Conservation (phyloP, 2,113 vertebrate species). For the Scolopax mira region DNA sequence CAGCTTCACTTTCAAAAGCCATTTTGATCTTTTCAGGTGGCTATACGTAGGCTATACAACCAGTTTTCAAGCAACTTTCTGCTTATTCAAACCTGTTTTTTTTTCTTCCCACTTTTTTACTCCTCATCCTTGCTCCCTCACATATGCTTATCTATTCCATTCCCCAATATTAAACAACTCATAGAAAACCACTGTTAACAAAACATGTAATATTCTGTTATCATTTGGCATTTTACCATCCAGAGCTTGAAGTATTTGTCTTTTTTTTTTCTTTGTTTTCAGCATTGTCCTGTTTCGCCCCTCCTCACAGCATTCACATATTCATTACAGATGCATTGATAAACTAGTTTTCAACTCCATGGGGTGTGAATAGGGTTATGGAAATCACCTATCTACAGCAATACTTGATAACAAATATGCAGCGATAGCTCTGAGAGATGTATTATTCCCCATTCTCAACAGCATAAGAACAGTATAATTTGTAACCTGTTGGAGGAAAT, state of each 20-base stretch:
- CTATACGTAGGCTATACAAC: not conserved
- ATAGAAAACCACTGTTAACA: slow-evolving; percentile 18
- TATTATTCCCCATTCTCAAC: slow-evolving; percentile 10
- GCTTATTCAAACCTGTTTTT: not conserved
- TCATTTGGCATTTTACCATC: slow-evolving; percentile 31
- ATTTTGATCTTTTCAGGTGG: slow-evolving; percentile 6
- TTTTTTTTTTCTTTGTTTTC: slow-evolving; percentile 34
- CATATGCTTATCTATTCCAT: slow-evolving; percentile 9
- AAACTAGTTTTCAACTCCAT: slow-evolving; percentile 27
- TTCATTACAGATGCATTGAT: slow-evolving; percentile 48
- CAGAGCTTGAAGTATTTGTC: slow-evolving; percentile 8
- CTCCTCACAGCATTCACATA: not conserved
- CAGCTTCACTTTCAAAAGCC: not conserved
- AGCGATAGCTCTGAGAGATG: slow-evolving; percentile 23
- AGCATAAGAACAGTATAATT: not conserved
- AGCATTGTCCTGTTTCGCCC: not conserved
- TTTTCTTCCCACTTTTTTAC: not conserved
- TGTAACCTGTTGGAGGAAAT: slow-evolving; percentile 14
- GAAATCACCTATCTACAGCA: slow-evolving; percentile 46
- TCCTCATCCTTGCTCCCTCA: not conserved
- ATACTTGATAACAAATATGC: slow-evolving; percentile 42
- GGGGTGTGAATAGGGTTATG: slow-evolving; percentile 44
- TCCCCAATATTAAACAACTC: slow-evolving; percentile 9
- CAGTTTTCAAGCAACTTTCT: slow-evolving; percentile 10
- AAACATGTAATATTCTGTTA: slow-evolving; percentile 46